Percentiles rank a stretch among this genome's conserved stretches.
Evolutionary conservation across 1,140 invertebrate genomes (phyloP).

Genomic region (Cydia fagiglandana): DNA sequence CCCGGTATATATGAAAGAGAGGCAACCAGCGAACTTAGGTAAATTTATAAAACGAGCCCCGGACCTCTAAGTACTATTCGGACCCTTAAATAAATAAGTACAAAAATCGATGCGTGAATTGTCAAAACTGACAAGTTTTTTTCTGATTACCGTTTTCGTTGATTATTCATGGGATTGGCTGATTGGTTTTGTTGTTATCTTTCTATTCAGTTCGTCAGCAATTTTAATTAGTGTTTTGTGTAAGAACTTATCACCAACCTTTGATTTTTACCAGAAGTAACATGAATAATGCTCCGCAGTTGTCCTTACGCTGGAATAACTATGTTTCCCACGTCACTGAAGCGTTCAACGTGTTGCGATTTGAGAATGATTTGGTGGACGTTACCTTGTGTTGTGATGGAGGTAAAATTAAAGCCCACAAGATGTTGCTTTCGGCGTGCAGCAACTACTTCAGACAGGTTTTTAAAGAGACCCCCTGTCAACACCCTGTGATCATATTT

Average conservation of each 20-base stretch:
- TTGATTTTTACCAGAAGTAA: slow-evolving; percentile 40
- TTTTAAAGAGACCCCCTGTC: slow-evolving; percentile 91
- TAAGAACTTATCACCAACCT: slow-evolving; percentile 28
- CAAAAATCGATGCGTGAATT: not conserved
- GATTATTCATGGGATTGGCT: slow-evolving; percentile 27
- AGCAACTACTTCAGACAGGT: slow-evolving; percentile 91
- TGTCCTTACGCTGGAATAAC: slow-evolving; percentile 76
- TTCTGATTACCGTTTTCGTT: slow-evolving; percentile 31
- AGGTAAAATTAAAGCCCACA: slow-evolving; percentile 89
- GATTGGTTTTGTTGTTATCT: slow-evolving; percentile 32
- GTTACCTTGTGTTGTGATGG: slow-evolving; percentile 92
- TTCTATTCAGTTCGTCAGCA: slow-evolving; percentile 21
- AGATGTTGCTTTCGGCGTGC: slow-evolving; percentile 91
- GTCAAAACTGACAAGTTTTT: slow-evolving; percentile 28
- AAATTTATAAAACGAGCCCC: not conserved
- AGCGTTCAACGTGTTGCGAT: slow-evolving; percentile 87
- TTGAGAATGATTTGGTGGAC: slow-evolving; percentile 90
- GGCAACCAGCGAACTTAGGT: no score
- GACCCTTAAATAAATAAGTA: not conserved
- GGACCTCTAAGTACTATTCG: not conserved
- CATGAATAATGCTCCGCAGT: slow-evolving; percentile 73
- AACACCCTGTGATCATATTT: slow-evolving; percentile 92
- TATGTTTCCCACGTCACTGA: slow-evolving; percentile 75
- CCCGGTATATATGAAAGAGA: no score
- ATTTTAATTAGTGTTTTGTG: slow-evolving; percentile 5